Evolutionary conservation across 1,140 invertebrate genomes (phyloP).

Genomic region (Archivesica marissinica): DNA sequence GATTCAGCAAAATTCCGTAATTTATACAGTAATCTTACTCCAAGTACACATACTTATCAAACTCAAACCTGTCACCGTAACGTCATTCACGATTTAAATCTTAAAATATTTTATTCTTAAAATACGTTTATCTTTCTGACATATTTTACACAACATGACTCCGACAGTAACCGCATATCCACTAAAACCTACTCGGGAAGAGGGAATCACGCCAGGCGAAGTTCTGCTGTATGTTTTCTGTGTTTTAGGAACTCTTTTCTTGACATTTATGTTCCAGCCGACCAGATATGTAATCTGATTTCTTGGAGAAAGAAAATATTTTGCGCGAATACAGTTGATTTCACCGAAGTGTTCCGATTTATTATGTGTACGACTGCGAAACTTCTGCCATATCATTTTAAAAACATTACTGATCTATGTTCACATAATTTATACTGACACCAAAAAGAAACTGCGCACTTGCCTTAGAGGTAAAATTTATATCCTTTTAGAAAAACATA

Average conservation of each 20-base stretch:
- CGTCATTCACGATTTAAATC: slow-evolving; percentile 14
- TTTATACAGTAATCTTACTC: no score
- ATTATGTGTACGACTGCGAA: no score
- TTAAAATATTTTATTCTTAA: slow-evolving; percentile 20
- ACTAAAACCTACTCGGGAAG: background rate
- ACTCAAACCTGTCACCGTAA: background rate
- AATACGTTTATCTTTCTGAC: slow-evolving; percentile 24
- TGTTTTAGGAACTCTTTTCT: slow-evolving; percentile 42
- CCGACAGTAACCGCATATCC: slow-evolving; percentile 3
- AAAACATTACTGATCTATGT: no score
- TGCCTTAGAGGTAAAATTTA: no score
- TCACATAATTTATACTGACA: no score
- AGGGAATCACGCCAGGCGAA: slow-evolving; percentile 26
- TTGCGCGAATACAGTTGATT: background rate
- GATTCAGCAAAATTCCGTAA: no score
- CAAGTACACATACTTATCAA: no score
- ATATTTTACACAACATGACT: slow-evolving; percentile 2
- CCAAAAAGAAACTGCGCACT: no score
- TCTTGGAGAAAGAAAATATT: slow-evolving; percentile 53
- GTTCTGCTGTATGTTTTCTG: slow-evolving; percentile 39
- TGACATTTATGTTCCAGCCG: slow-evolving; percentile 54
- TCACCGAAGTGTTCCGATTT: slow-evolving; percentile 1
- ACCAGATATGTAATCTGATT: slow-evolving; percentile 50
- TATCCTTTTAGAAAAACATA: no score
- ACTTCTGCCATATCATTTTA: no score